A percentile compares a stretch with the other conserved stretches of the same genome.
phyloP scores from a whole-genome alignment of 2,113 vertebrate genomes.

The Rhipidura dahli region DNA sequence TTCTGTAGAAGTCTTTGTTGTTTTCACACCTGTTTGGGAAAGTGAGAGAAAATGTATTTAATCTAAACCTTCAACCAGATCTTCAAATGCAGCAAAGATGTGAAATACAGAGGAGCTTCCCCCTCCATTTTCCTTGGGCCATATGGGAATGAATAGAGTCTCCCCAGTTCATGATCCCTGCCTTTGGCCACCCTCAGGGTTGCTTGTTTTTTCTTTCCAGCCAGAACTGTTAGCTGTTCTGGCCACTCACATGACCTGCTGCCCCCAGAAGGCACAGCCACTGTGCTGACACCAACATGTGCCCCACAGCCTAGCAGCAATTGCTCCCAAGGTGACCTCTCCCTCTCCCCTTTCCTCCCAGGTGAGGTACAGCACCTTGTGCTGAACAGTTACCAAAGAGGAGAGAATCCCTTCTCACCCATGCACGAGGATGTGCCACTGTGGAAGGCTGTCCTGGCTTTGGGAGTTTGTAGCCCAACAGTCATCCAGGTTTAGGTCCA shows the following conservation, averaged over 20 bases:
- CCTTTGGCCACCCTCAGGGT: background rate
- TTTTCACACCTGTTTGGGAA: conserved; percentile 49
- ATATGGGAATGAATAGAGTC: rapidly evolving
- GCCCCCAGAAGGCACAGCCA: background rate
- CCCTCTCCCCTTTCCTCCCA: background rate
- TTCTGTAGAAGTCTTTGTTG: conserved; percentile 12
- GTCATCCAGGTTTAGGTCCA: conserved; percentile 61
- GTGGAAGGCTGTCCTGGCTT: conserved; percentile 25
- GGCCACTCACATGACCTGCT: background rate
- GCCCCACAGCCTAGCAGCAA: background rate
- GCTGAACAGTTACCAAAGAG: background rate
- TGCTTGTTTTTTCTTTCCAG: background rate
- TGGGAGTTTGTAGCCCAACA: conserved; percentile 61
- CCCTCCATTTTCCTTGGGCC: background rate
- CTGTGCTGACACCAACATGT: rapidly evolving
- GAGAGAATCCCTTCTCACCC: conserved; percentile 2
- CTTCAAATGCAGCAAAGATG: background rate
- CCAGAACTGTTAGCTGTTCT: background rate
- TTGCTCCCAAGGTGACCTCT: background rate
- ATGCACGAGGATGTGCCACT: conserved; percentile 49
- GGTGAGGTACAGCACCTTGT: background rate
- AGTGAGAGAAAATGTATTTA: background rate
- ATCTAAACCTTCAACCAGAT: background rate
- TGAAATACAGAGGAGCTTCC: background rate
- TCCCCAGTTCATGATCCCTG: background rate